These are phyloP conservation scores for Ceratoteleas bidentatus DNA, from an alignment of 1,140 invertebrate species.

Conservation along the genomic window DNA sequence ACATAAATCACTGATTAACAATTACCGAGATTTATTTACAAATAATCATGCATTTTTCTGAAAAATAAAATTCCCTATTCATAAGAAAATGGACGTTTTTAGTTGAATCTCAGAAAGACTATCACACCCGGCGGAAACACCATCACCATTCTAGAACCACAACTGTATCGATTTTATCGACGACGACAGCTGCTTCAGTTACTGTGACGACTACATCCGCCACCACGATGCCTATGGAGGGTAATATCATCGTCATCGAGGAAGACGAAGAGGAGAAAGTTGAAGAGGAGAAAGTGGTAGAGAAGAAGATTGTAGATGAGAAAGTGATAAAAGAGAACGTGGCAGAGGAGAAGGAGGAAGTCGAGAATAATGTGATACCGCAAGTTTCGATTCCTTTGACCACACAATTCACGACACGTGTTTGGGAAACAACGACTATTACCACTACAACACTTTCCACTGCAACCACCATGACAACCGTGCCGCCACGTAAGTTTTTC, in stretches of 20 bases:
- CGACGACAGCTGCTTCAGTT: constrained; percentile 74
- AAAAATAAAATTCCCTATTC: background rate
- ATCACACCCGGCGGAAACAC: constrained; percentile 84
- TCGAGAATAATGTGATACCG: constrained; percentile 78
- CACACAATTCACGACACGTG: constrained; percentile 72
- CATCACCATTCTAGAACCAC: constrained; percentile 79
- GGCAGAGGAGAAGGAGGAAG: constrained; percentile 50
- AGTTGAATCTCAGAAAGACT: constrained; percentile 95
- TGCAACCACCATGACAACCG: constrained; percentile 83
- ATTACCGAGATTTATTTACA: too few species aligned
- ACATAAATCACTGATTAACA: too few species aligned
- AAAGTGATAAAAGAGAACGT: too few species aligned
- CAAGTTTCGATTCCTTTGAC: constrained; percentile 74
- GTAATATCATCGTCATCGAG: too few species aligned
- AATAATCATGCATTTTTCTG: too few species aligned
- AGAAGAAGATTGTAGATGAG: too few species aligned
- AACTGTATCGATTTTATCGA: constrained; percentile 77
- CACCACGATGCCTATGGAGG: constrained; percentile 42
- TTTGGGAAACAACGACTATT: constrained; percentile 79
- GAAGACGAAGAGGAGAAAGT: too few species aligned
- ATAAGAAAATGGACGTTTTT: constrained; percentile 56
- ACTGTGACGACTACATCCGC: constrained; percentile 74
- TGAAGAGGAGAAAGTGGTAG: too few species aligned
- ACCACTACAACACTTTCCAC: constrained; percentile 80
- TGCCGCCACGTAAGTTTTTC: constrained; percentile 85